Evolutionary conservation across 2,888 invertebrate genomes (phyloP), one percentile per base, ranked within the genome.

Genomic region (Micoletzkya japonica): DNA sequence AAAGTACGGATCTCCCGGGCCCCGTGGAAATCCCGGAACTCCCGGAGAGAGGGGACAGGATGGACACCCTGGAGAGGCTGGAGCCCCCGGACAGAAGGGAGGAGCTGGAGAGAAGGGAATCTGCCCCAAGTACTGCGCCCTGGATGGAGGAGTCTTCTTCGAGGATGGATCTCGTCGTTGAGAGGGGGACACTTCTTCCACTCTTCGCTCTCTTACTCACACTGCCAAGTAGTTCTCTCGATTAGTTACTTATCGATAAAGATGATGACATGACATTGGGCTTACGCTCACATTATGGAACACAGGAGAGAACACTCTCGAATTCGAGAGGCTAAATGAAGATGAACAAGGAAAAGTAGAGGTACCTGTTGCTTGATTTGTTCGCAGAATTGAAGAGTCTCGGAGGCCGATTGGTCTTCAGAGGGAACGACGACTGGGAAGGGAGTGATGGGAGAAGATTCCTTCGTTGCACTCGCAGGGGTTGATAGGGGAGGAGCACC

Each of bases 341-440:
- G 20, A 44, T 44, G 44, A 44, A 44, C 20, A 44, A 20, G 20
- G 10, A 20, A 44, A 44, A 44, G 44, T 44, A 44, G 10, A 20
- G 20, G 44, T 44, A 81, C 81, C 70, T 81, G 80, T 52, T 84
- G 81, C 34, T 76, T 74, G 58, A 84, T 72, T 30, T 74, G 74
- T 34, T 80, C 75, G 71, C 84, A 84, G 77, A 83, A 84, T 39
- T 72, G 73, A 37, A 74, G 72, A 20, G 82, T 84, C n/a, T 79
- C 80, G 34, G 78, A 81, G 0, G 76, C 74, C 28, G 79, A 77
- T 26, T 68, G 72, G 39, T 71, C 73, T 2, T 71, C 73, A 32
- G 72, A 74, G 28, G 72, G 73, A 24, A 70, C 39, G 0, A 60
- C 67, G n/a, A 32, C 56, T 56, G 10, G 61, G 1, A 10, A 32